Evolutionary conservation across 2,888 invertebrate genomes (phyloP).

Genomic region (Lithophane semibrunnea): DNA sequence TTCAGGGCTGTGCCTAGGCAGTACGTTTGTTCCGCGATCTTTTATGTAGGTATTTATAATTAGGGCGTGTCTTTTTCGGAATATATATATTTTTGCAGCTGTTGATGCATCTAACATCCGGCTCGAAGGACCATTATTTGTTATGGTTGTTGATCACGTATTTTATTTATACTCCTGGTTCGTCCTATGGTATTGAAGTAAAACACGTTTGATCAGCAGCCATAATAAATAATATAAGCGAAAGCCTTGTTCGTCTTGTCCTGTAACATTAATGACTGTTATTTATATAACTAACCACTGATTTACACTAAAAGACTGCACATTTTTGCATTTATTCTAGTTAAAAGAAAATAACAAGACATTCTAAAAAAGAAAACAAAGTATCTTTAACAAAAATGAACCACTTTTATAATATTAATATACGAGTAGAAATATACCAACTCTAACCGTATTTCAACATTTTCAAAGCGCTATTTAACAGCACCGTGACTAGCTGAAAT

Average conservation of each 20-base stretch:
- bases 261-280: neutral
- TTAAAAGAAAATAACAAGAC: neutral
- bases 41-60: neutral
- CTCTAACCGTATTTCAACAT: slow-evolving; percentile 24
- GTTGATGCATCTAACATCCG: no score
- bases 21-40: neutral
- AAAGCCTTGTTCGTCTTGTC: neutral
- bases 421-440: slow-evolving; percentile 4
- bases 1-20: neutral
- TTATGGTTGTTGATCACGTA: no score
- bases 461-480: slow-evolving; percentile 29
- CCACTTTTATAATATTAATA: slow-evolving; percentile 9
- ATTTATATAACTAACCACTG: neutral
- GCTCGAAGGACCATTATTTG: no score
- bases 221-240: neutral
- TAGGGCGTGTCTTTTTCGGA: no score
- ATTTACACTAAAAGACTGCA: neutral
- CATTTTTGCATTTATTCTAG: neutral
- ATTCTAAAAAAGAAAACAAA: neutral
- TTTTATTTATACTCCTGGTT: no score
- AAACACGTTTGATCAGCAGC: no score
- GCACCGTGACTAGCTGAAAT: slow-evolving; percentile 54
- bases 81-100: no score
- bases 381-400: neutral
- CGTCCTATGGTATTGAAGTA: no score